Base-by-base conservation (phyloP, 2,113 vertebrate species). In the Myxocyprinus asiaticus region DNA sequence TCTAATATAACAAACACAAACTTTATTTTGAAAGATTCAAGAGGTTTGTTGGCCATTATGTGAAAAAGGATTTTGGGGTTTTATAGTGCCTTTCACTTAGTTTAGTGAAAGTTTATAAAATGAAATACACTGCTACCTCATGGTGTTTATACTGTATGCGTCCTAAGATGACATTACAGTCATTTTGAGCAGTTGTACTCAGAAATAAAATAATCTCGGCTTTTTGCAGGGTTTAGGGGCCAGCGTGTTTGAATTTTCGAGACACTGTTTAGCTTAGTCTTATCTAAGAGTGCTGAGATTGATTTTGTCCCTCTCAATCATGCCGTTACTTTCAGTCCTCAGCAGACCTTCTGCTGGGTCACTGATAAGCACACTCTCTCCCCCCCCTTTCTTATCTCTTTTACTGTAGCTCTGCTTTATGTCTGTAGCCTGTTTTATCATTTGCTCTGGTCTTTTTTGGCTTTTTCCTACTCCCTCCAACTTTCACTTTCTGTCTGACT, bases 1-100 rank as follows among this genome's bases (percentile, higher is more conserved):
- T 53, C 61, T 64, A 12, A 42, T 64, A 7, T 51, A 33, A 53
- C 64, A 53, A 76, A 11, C 73, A n/a, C 61, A 65, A 76, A 42
- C 59, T 15, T 1, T 74, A 61, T 47, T 73, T 61, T 10, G 15
- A 14, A 33, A 4, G 9, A 45, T 74, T 7, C 9, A 48, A 61
- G n/a, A 12, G 5, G 69, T 10, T 44, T n/a, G 58, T 11, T 45
- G 4, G 43, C 14, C 55, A 56, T 56, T 56, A 14, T 5, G 6
- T 42, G 59, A 43, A 74, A 7, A n/a, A 15, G 9, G 7, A 43
- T 72, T 50, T 74, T n/a, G 44, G 15, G 62, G 15, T 59, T 72
- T 42, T 7, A 7, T 33, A 55, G 48, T 69, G 4, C 33, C 14
- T 69, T 50, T 69, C 1, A 53, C 65, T 67, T 17, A 33, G 67